Base-by-base conservation (phyloP, 2,888 invertebrate species). In the Apotomis capreana region DNA sequence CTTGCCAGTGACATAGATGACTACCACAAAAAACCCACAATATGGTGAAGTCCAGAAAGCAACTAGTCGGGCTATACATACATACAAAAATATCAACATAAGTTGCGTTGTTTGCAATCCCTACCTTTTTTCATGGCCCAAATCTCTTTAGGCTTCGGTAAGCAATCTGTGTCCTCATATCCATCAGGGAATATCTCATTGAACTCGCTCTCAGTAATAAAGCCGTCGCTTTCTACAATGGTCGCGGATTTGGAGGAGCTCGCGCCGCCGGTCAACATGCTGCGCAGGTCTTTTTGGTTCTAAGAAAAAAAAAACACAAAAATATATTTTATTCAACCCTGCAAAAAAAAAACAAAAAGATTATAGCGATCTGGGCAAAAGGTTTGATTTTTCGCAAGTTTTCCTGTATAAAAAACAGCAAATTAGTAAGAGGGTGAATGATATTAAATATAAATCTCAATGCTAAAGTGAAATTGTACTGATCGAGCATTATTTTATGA, bases 211-310 rank as follows among this genome's bases (percentile, higher is more conserved):
- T 87, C 84, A 5, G 83, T 83, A 44, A 89, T 83, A 12, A 84
- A 68, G n/a, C 73, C 74, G 9, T 44, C 68, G 12, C 26, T 26
- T 57, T 57, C 71, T 2, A 40, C 26, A 13, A 74, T 76, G 9
- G 67, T 78, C 0, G 77, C 74, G 1, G 75, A 74, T 13, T 74
- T 79, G 0, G 82, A 74, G n/a, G 78, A 75, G 54, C 83, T 84
- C 0, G 86, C 81, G 0, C 80, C 77, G 9, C 79, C 82, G 6
- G 84, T 60, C 10, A 92, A 76, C 90, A 92, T 91, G 13, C 78
- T 84, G 40, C 88, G 81, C 5, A 92, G 79, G 78, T 91, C 89
- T 77, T 89, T 90, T 81, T 92, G 92, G 37, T 85, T 87, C 90
- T 91, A 68, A 69, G 26, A 65, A 49, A 37, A 15, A 51, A 70